Conservation (phyloP, 2,888 invertebrate species). For the Philonicus albiceps region DNA sequence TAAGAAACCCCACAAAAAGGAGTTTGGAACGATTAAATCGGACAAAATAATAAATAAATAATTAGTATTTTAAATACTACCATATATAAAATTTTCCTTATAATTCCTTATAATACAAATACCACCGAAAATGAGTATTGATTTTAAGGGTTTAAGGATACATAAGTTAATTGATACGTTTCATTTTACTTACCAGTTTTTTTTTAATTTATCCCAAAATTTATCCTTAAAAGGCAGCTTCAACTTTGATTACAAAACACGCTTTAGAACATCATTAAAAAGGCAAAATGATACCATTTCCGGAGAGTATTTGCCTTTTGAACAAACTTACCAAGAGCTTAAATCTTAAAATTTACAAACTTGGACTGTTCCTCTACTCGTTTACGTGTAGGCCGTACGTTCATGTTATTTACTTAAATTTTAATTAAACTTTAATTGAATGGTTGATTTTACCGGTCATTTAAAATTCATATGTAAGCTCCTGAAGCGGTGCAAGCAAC, state of each 20-base stretch:
- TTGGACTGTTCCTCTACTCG: neutral
- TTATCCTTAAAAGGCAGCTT: neutral
- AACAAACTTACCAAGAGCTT: neutral
- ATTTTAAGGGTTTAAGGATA: too few species aligned
- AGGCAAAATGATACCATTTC: neutral
- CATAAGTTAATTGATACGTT: neutral
- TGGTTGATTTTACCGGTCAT: neutral
- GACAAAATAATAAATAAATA: too few species aligned
- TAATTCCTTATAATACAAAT: too few species aligned
- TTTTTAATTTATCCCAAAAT: neutral
- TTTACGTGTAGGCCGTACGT: neutral
- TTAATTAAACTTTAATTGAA: neutral
- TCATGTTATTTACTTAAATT: neutral
- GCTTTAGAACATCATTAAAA: neutral
- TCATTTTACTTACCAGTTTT: neutral
- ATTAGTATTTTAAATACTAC: too few species aligned
- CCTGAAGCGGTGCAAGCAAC: neutral
- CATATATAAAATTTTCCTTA: too few species aligned
- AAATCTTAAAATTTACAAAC: neutral
- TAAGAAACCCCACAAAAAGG: too few species aligned
- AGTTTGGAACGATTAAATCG: too few species aligned
- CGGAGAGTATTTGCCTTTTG: neutral
- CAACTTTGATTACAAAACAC: neutral
- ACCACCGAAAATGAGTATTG: too few species aligned
- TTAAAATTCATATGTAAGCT: neutral